phyloP scores from a whole-genome alignment of 2,797 vertebrate genomes.

The Gallinago solitaria region DNA sequence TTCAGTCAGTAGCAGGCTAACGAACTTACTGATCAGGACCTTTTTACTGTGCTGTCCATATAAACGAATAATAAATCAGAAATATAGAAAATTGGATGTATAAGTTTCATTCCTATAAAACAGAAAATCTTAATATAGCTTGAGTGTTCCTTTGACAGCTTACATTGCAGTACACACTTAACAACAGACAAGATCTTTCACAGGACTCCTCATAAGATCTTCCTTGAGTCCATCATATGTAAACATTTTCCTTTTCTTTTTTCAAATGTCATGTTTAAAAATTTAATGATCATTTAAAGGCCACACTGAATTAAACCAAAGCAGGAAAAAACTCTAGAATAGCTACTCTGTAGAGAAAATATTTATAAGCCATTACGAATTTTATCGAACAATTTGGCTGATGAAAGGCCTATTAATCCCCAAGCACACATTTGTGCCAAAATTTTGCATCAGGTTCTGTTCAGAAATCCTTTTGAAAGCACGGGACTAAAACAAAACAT shows the following conservation, averaged over 20 bases:
- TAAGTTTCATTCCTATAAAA: not conserved
- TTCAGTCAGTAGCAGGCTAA: not conserved
- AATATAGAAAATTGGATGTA: not conserved
- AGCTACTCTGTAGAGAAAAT: not conserved
- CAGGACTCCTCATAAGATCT: not conserved
- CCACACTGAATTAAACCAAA: not conserved
- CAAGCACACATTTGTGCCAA: not conserved
- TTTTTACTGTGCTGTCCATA: not conserved
- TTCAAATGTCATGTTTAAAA: not conserved
- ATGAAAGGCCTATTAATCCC: not conserved
- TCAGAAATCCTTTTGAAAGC: not conserved
- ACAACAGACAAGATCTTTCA: not conserved
- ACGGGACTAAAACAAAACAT: not conserved
- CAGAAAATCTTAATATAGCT: not conserved
- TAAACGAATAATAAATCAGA: not conserved
- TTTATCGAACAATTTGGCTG: not conserved
- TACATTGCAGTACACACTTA: not conserved
- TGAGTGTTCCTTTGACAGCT: not conserved
- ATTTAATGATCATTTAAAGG: not conserved
- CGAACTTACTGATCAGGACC: not conserved
- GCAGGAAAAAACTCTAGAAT: not conserved
- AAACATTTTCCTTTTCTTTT: not conserved
- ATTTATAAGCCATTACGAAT: not conserved
- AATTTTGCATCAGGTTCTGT: not conserved
- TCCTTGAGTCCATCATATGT: not conserved